Evolutionary conservation across 2,797 vertebrate genomes (phyloP).

Genomic region (Sylvia borin): DNA sequence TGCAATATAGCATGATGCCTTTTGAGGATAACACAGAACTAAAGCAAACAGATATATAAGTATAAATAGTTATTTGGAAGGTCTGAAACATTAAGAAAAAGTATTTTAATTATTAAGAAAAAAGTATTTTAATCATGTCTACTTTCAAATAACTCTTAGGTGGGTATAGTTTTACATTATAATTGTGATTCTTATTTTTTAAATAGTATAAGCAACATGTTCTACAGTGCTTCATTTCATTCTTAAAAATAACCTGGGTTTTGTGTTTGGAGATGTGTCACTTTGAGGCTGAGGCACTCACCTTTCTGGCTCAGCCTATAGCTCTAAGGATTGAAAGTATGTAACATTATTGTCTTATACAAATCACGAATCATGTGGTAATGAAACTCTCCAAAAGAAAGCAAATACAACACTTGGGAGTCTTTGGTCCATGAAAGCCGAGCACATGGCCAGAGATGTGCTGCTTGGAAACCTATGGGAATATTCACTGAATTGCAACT

Average conservation of each 20-base stretch:
- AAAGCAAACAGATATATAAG: not conserved
- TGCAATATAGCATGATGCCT: not conserved
- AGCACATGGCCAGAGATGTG: not conserved
- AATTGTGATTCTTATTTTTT: not conserved
- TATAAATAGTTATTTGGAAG: not conserved
- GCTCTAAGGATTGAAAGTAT: not conserved
- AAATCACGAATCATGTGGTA: not conserved
- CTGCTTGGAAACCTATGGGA: not conserved
- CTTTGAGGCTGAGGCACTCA: not conserved
- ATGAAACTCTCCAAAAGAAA: not conserved
- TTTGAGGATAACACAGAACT: not conserved
- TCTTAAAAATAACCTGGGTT: not conserved
- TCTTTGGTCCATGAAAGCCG: not conserved
- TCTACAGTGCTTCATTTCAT: not conserved
- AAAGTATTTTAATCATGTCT: not conserved
- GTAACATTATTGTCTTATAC: not conserved
- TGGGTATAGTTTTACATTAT: not conserved
- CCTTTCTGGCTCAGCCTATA: not conserved
- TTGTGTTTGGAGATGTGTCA: not conserved
- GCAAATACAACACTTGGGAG: not conserved
- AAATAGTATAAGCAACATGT: not conserved
- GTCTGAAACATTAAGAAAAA: not conserved
- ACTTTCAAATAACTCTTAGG: not conserved
- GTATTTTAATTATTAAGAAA: not conserved
- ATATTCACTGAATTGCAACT: not conserved